Base-by-base conservation (phyloP, 2,797 vertebrate genomes). In the Pseudochaenichthys georgianus region DNA sequence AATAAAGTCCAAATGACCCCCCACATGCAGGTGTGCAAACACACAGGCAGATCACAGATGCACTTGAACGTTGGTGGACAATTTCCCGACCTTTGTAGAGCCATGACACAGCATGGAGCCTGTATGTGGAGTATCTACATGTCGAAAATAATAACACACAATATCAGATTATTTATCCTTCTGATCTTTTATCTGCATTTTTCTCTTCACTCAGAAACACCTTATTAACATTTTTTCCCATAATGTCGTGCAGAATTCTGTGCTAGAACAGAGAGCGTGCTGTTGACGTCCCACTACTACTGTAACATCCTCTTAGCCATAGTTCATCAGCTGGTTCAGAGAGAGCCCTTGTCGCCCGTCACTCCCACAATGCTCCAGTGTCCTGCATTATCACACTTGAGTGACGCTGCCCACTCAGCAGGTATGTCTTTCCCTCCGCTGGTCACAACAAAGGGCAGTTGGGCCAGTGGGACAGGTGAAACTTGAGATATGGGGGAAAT, bases 1-100 rank as follows among this genome's bases (percentile, higher is more conserved):
- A 80, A 88, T 86, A 87, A 82, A 68, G 71, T 68, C 65, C 66
- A 81, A 86, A 87, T 80, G 70, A 70, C 72, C 61, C 79, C 80
- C 78, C 28, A 64, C 58, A 55, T 64, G 70, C 75, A 82, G 64
- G 69, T 80, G 43, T 3, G 2, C 67, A 74, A 64, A 78, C 67
- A 82, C 65, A 65, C 48, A 65, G 65, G 16, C 31, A 53, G 55
- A 53, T 70, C 15, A 43, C 50, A 54, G 12, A 70, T 7, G 41
- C 57, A 76, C 43, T 34, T 23, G 8, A 31, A 62, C 3, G 2
- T 21, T 28, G 28, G n/a, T 47, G 15, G 63, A 76, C 53, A 38
- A 68, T 57, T 53, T 64, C 31, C 70, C 23, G 17, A 61, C 16
- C 48, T 77, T 70, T 51, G 38, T 4, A 4, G 21, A 53, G 13